phyloP scores from a whole-genome alignment of 2,888 invertebrate genomes.

The Aspidiotus destructor region DNA sequence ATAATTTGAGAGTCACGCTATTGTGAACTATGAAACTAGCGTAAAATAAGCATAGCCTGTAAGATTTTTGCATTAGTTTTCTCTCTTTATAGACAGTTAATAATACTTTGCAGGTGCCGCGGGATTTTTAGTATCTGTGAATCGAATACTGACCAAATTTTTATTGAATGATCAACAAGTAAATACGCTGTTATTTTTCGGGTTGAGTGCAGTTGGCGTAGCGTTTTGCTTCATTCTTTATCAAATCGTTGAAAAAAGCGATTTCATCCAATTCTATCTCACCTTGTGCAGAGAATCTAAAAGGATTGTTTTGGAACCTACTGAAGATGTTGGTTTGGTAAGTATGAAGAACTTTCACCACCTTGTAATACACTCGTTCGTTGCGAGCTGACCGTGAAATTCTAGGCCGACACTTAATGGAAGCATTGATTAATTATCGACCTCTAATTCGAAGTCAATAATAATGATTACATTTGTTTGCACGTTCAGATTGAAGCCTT shows the following conservation, averaged over 20 bases:
- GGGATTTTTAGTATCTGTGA: slow-evolving; percentile 75
- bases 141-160: slow-evolving; percentile 73
- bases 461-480: background rate
- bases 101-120: slow-evolving; percentile 56
- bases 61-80: no score
- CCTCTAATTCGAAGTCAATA: background rate
- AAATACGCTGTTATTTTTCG: slow-evolving; percentile 80
- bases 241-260: slow-evolving; percentile 63
- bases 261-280: slow-evolving; percentile 74
- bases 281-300: slow-evolving; percentile 62
- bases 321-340: slow-evolving; percentile 72
- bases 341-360: background rate
- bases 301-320: slow-evolving; percentile 71
- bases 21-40: no score
- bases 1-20: no score
- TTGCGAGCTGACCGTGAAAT: background rate
- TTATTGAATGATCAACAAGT: slow-evolving; percentile 63
- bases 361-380: background rate
- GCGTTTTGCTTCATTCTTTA: slow-evolving; percentile 68
- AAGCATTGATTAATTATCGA: background rate
- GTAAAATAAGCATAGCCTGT: no score
- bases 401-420: background rate
- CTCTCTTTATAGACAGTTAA: no score
- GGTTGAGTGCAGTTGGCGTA: slow-evolving; percentile 66
- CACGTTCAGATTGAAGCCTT: slow-evolving; percentile 38